These are phyloP conservation scores for Clepsis dumicolana DNA, from an alignment of 2,888 invertebrate genomes.

Conservation along the genomic window DNA sequence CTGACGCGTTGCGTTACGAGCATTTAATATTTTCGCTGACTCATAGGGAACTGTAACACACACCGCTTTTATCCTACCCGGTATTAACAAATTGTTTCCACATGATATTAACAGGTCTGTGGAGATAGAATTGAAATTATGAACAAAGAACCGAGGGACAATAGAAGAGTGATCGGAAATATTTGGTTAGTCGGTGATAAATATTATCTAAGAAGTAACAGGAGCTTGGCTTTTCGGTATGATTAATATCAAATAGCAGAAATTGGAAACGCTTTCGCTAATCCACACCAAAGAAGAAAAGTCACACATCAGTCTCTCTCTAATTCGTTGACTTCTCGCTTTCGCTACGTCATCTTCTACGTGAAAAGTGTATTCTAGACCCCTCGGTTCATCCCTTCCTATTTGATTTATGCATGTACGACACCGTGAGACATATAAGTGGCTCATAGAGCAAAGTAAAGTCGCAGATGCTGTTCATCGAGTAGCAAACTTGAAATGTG, in stretches of 20 bases:
- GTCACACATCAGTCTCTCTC: too few relatives aligned
- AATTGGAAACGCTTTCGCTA: background rate
- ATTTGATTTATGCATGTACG: too few relatives aligned
- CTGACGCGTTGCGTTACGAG: conserved; percentile 26
- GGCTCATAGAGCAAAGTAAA: too few relatives aligned
- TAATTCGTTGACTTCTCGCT: background rate
- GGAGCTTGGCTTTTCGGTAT: background rate
- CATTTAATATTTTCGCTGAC: conserved; percentile 44
- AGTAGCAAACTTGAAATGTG: too few relatives aligned
- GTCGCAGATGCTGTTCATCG: too few relatives aligned
- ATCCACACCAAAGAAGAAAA: too few relatives aligned
- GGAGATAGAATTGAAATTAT: conserved; percentile 16
- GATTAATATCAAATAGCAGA: background rate
- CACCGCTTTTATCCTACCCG: conserved; percentile 30
- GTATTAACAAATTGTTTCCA: conserved; percentile 30
- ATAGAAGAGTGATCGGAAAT: background rate
- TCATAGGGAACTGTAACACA: conserved; percentile 43
- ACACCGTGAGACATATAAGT: background rate
- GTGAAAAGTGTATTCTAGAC: background rate
- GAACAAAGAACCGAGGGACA: background rate
- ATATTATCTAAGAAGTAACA: conserved; percentile 1
- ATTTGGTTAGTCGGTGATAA: conserved; percentile 2
- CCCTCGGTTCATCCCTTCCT: background rate
- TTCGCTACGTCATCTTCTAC: too few relatives aligned
- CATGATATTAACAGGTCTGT: conserved; percentile 17